Base-by-base conservation (phyloP, 2,113 vertebrate genomes). In the Chaetorhynchus papuensis region DNA sequence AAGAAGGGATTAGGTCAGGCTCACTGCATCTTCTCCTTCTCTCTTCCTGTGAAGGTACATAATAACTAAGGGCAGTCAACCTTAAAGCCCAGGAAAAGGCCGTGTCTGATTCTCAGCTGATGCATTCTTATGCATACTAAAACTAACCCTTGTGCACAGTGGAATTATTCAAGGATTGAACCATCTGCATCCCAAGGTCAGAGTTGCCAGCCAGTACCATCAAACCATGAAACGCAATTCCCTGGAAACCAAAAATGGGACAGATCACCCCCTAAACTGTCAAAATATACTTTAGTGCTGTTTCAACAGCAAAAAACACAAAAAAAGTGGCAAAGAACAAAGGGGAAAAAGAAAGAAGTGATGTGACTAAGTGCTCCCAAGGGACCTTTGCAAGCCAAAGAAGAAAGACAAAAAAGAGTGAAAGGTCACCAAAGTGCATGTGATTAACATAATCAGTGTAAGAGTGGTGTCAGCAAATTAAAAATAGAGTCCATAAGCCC, bases 361-460 rank as follows among this genome's bases (percentile, higher is more conserved):
- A 94, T 89, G 52, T 80, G 91, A 96, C 72, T 93, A 64, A 97
- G 54, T 41, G 71, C 15, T 96, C 83, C 91, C 90, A 89, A 23
- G 18, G 61, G 83, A 95, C 63, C 16, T 89, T 85, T 83, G 79
- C 90, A 84, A 95, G 82, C 23, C 92, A 93, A 96, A 95, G 81
- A 78, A 93, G 89, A 94, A 94, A 96, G 80, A 47, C 60, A 93
- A 74, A 94, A 94, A 95, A 90, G 59, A 97, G 83, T 4, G 0
- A 21, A 23, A 93, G 91, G 84, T 95, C 76, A 83, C 15, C 42
- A 49, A 92, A 44, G 65, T 57, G 82, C 61, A 92, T 75, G 22
- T 71, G 71, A 97, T 97, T 97, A 97, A 90, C 97, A 97, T 94
- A 96, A 97, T 95, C 95, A 90, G 83, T 68, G 52, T 79, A 94